These are phyloP conservation scores for Graphium colonna DNA, from an alignment of 2,888 invertebrate species.

Conservation along the genomic window DNA sequence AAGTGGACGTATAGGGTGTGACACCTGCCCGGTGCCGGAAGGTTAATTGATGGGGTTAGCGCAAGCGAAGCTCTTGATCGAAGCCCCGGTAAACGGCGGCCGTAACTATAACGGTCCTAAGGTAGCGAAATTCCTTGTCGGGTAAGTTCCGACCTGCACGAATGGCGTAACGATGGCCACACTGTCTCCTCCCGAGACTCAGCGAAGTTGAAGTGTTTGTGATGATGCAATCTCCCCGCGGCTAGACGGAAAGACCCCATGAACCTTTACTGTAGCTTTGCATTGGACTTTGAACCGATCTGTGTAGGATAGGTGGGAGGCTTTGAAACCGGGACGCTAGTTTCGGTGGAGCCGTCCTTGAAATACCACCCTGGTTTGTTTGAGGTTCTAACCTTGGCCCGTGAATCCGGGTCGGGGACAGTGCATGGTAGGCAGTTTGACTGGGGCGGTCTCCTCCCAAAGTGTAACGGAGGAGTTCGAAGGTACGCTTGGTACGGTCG, in stretches of 20 bases:
- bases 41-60: conserved; percentile 21
- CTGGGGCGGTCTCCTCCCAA: conserved; percentile 31
- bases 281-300: conserved; percentile 17
- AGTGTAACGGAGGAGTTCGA: conserved; percentile 29
- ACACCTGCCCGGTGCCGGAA: conserved; percentile 34
- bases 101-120: conserved; percentile 30
- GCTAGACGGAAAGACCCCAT: conserved; percentile 24
- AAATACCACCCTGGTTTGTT: conserved; percentile 25
- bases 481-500: conserved; percentile 23
- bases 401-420: conserved; percentile 5
- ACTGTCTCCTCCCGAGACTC: conserved; percentile 13
- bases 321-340: conserved; percentile 14
- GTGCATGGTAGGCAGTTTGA: conserved; percentile 32
- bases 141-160: conserved; percentile 36
- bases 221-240: conserved; percentile 28
- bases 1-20: conserved; percentile 32
- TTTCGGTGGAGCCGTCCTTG: conserved; percentile 22
- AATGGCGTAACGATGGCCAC: conserved; percentile 31
- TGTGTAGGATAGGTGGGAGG: conserved; percentile 30
- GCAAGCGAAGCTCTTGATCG: neutral
- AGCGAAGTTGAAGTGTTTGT: conserved; percentile 29
- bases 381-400: neutral
- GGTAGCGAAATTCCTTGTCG: conserved; percentile 37
- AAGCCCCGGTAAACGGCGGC: neutral
- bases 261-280: conserved; percentile 32